Base-by-base conservation (phyloP, 37 sponge, comb jelly and placozoan species). In the Petrosia ficiformis region DNA sequence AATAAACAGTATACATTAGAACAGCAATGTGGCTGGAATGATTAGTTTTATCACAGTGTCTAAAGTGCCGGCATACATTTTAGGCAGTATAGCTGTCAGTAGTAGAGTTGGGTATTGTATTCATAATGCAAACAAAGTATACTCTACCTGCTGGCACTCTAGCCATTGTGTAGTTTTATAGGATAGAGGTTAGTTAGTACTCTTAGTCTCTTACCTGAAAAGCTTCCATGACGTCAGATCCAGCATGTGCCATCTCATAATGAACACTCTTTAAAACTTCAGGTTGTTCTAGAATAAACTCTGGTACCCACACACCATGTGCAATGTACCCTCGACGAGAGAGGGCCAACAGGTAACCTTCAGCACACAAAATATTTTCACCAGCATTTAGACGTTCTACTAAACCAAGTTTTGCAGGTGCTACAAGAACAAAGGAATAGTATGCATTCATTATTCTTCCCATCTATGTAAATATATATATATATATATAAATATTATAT, bases 171-270 rank as follows among this genome's bases (percentile, higher is more conserved):
- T n/a, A n/a, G n/a, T n/a, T n/a, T n/a, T n/a, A n/a, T n/a, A n/a
- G n/a, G n/a, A n/a, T n/a, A n/a, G n/a, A n/a, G n/a, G n/a, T n/a
- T n/a, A n/a, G n/a, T n/a, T n/a, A n/a, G n/a, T n/a, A n/a, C n/a
- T n/a, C n/a, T n/a, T n/a, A n/a, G n/a, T n/a, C n/a, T n/a, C 40
- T 6, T 3, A 80, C 82, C 77, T 77, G 82, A 37, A 70, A 87
- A 6, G 87, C 87, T 42, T 77, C 87, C 36, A 82, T 77, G 33
- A 87, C 87, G 59, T 87, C 87, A 16, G 82, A 60, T 1, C 87
- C 87, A 72, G 77, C 72, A 58, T 76, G 87, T 3, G 70, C 73
- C 44, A 87, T 80, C 67, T 81, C 82, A 28, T 77, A 64, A 70
- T 87, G 87, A 1, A 80, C 25, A 21, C 32, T 66, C 30, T 65